These are phyloP conservation scores for Cochlearius cochlearius DNA, from an alignment of 2,113 vertebrate species.

Conservation along the genomic window DNA sequence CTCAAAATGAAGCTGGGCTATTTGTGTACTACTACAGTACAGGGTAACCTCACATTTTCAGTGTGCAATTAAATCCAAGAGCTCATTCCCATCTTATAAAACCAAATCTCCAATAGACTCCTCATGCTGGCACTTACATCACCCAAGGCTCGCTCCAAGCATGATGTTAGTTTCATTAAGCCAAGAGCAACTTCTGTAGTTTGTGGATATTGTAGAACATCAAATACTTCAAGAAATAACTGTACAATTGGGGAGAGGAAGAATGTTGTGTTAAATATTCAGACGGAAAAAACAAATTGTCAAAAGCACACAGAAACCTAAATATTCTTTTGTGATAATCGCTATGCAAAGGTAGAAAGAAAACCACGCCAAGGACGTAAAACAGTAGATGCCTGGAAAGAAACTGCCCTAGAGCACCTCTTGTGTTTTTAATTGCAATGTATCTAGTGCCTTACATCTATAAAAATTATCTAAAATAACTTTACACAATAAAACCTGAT, in stretches of 20 bases:
- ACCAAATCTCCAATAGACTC: not conserved
- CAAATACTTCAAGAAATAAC: slow-evolving; percentile 73
- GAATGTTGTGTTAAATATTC: not conserved
- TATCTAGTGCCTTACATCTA: not conserved
- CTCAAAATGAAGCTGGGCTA: not conserved
- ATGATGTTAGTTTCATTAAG: slow-evolving; percentile 77
- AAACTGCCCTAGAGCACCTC: not conserved
- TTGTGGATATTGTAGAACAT: slow-evolving; percentile 1
- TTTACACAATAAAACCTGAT: not conserved
- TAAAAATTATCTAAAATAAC: not conserved
- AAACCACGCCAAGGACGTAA: not conserved
- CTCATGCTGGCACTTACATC: slow-evolving; percentile 67
- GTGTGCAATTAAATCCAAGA: not conserved
- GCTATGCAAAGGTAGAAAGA: not conserved
- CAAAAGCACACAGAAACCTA: not conserved
- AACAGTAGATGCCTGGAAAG: not conserved
- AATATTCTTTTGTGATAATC: not conserved
- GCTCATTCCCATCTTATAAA: not conserved
- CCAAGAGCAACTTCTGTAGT: slow-evolving; percentile 58
- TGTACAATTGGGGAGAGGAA: slow-evolving; percentile 7
- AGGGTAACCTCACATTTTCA: not conserved
- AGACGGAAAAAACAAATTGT: not conserved
- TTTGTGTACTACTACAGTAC: not conserved
- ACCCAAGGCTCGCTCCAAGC: slow-evolving; percentile 76
- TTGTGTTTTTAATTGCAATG: not conserved